A percentile compares a stretch with the other conserved stretches of the same genome.
These are phyloP conservation scores for Eulemur mongoz DNA, from an alignment of 2,797 vertebrate species.

Conservation along the genomic window DNA sequence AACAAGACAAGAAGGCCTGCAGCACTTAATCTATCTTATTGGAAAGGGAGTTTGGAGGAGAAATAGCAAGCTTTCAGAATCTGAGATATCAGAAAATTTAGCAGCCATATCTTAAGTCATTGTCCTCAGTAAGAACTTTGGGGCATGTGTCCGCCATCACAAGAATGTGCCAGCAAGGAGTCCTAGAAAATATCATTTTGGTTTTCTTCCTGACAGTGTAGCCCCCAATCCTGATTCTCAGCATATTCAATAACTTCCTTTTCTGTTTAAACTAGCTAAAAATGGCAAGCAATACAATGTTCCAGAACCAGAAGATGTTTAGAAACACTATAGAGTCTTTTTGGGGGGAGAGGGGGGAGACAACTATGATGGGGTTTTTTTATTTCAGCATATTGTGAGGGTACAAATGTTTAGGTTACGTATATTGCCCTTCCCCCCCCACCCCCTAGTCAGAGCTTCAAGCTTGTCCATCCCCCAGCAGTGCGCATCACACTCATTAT, in stretches of 20 bases:
- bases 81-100: background rate
- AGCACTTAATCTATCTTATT: background rate
- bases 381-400: too few relatives aligned
- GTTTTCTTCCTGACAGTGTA: background rate
- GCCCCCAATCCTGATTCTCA: background rate
- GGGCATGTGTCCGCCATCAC: background rate
- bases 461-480: too few relatives aligned
- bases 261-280: background rate
- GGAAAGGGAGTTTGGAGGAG: background rate
- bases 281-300: background rate
- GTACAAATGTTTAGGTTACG: too few relatives aligned
- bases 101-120: too few relatives aligned
- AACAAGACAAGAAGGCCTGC: background rate
- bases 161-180: background rate
- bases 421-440: too few relatives aligned
- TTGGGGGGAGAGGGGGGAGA: too few relatives aligned
- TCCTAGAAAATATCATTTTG: background rate
- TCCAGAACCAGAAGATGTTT: background rate
- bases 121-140: background rate
- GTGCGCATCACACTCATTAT: too few relatives aligned
- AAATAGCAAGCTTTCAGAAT: background rate
- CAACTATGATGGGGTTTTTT: too few relatives aligned
- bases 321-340: background rate
- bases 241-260: background rate
- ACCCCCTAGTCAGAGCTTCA: too few relatives aligned